A percentile compares a stretch with the other conserved stretches of the same genome.
phyloP scores from a whole-genome alignment of 2,113 vertebrate species.

The Ictidomys tridecemlineatus region DNA sequence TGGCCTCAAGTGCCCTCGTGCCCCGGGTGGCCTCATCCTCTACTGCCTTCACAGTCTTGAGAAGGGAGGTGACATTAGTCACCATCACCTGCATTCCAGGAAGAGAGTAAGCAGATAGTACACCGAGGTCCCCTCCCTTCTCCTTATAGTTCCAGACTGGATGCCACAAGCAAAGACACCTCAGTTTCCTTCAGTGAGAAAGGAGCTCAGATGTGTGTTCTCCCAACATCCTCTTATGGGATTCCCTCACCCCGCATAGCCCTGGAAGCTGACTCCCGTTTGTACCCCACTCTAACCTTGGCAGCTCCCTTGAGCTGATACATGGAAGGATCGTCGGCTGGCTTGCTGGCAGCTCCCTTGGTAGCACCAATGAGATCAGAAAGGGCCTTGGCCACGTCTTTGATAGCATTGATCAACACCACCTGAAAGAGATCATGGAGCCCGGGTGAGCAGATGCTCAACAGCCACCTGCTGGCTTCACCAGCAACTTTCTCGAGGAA shows the following conservation, averaged over 20 bases:
- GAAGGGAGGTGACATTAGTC: slow-evolving; percentile 98
- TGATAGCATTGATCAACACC: slow-evolving; percentile 98
- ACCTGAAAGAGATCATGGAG: slow-evolving; percentile 88
- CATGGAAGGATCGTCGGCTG: slow-evolving; percentile 98
- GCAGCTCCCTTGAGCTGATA: slow-evolving; percentile 99
- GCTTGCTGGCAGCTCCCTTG: slow-evolving; percentile 97
- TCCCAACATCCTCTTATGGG: too few relatives aligned
- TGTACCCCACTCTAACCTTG: slow-evolving; percentile 89
- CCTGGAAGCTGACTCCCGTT: background rate
- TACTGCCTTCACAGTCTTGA: slow-evolving; percentile 99
- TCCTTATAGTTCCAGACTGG: background rate
- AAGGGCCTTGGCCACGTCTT: slow-evolving; percentile 98
- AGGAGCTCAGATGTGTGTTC: background rate
- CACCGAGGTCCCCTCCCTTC: background rate
- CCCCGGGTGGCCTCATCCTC: slow-evolving; percentile 99
- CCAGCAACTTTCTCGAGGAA: rapidly evolving
- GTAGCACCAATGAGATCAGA: slow-evolving; percentile 98
- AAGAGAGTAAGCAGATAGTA: slow-evolving; percentile 5
- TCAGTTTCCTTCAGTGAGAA: background rate
- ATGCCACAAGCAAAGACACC: background rate
- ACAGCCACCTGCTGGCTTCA: background rate
- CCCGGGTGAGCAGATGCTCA: rapidly evolving
- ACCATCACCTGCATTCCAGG: slow-evolving; percentile 95
- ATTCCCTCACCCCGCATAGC: background rate
- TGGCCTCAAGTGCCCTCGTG: slow-evolving; percentile 97